These are phyloP conservation scores for Datnioides undecimradiatus DNA, from an alignment of 2,113 vertebrate genomes.

Conservation along the genomic window DNA sequence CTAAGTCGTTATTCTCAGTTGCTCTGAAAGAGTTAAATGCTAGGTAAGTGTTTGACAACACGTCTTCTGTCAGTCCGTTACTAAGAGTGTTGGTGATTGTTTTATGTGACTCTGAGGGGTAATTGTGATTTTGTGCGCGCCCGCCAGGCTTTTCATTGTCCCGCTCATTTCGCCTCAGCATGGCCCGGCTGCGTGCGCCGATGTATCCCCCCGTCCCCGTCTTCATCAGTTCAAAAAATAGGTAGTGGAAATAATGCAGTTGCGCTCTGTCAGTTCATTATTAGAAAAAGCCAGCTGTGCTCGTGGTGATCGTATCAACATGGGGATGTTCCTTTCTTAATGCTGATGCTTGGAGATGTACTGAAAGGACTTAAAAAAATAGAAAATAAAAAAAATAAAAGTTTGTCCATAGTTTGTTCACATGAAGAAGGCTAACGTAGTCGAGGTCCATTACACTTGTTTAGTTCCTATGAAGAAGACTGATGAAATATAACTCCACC, in stretches of 20 bases:
- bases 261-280: slow-evolving; percentile 4
- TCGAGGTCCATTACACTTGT: slow-evolving; percentile 34
- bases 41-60: slow-evolving; percentile 43
- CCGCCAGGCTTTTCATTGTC: background rate
- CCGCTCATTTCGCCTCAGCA: background rate
- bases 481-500: slow-evolving; percentile 35
- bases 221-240: slow-evolving; percentile 53
- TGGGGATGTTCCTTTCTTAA: slow-evolving; percentile 43
- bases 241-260: slow-evolving; percentile 54
- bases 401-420: slow-evolving; percentile 33
- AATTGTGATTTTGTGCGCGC: background rate
- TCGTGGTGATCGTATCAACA: slow-evolving; percentile 23
- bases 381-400: slow-evolving; percentile 8
- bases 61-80: slow-evolving; percentile 12
- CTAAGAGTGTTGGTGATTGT: slow-evolving; percentile 29
- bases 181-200: background rate
- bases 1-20: slow-evolving; percentile 35
- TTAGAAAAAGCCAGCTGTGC: slow-evolving; percentile 36
- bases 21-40: slow-evolving; percentile 57
- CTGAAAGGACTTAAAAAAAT: slow-evolving; percentile 33
- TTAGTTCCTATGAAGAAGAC: slow-evolving; percentile 56
- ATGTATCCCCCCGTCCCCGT: background rate
- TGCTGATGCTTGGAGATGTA: slow-evolving; percentile 57
- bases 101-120: slow-evolving; percentile 13
- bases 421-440: slow-evolving; percentile 25